Conservation (phyloP, 2,888 invertebrate genomes). For the Hypercompe scribonia region DNA sequence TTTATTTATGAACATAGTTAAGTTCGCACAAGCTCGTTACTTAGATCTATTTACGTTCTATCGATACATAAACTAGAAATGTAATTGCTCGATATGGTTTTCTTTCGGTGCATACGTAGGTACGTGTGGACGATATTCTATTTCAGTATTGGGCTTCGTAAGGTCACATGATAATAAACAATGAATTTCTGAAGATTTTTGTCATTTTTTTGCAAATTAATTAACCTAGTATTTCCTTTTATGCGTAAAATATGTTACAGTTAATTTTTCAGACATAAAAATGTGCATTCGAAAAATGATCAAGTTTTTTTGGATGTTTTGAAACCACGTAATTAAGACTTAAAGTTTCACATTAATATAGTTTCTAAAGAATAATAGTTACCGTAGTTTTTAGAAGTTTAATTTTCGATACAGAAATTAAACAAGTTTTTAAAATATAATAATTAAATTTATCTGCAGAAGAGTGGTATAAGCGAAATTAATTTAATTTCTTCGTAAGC, state of each 20-base stretch:
- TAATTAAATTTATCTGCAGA: neutral
- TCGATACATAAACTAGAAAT: constrained; percentile 30
- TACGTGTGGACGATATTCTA: constrained; percentile 1
- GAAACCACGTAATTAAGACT: neutral
- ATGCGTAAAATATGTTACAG: neutral
- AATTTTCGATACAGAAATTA: neutral
- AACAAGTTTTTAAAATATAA: neutral
- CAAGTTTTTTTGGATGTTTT: neutral
- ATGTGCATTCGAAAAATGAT: no score
- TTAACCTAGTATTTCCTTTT: no score
- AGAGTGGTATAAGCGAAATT: constrained; percentile 11
- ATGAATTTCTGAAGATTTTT: no score
- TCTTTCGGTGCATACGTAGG: neutral
- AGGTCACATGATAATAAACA: neutral
- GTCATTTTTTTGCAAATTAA: neutral
- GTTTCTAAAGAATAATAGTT: neutral
- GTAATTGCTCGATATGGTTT: constrained; percentile 27
- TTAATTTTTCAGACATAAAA: neutral
- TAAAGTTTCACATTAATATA: no score
- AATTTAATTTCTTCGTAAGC: constrained; percentile 16
- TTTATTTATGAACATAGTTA: constrained; percentile 45
- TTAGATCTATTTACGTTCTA: constrained; percentile 38
- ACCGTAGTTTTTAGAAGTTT: neutral
- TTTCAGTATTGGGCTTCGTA: neutral
- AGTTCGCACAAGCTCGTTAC: constrained; percentile 34